Conservation (phyloP, 1,140 invertebrate species). For the Drosophila varians region DNA sequence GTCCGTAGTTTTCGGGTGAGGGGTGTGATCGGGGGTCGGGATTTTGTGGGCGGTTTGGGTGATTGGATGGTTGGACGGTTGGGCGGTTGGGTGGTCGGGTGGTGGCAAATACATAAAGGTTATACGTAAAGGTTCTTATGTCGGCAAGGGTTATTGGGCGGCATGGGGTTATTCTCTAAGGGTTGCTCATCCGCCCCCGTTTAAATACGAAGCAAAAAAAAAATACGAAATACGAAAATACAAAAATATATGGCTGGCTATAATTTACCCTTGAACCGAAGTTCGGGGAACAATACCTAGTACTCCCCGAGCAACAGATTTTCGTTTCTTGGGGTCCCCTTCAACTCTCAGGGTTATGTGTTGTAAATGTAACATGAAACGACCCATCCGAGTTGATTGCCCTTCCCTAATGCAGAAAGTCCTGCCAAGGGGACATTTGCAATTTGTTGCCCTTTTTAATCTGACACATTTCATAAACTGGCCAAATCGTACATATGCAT, state of each 20-base stretch:
- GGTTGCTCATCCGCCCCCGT: constrained; percentile 41
- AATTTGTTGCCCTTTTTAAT: constrained; percentile 5
- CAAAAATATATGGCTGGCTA: too few relatives aligned
- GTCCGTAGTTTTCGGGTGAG: constrained; percentile 11
- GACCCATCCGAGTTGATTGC: constrained; percentile 3
- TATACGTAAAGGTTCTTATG: background rate
- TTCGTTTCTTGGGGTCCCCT: constrained; percentile 12
- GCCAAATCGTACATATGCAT: constrained; percentile 23
- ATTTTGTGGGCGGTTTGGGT: constrained; percentile 4
- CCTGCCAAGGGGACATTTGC: background rate
- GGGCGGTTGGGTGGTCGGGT: constrained; percentile 5
- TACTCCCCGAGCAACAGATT: constrained; percentile 49
- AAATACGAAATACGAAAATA: constrained; percentile 50
- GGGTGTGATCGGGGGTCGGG: constrained; percentile 7
- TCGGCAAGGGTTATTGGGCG: constrained; percentile 21
- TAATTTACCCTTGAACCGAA: constrained; percentile 68
- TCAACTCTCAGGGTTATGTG: constrained; percentile 5
- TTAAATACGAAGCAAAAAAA: background rate
- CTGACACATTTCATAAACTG: constrained; percentile 33
- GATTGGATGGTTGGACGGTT: constrained; percentile 1
- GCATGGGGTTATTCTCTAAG: constrained; percentile 27
- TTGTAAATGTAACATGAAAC: constrained; percentile 7
- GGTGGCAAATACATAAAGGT: constrained; percentile 5
- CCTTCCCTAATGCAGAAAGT: background rate
- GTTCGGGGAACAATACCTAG: constrained; percentile 29